A percentile compares a stretch with the other conserved stretches of the same genome.
Conservation (phyloP, 2,888 invertebrate genomes). For the Himalopsyche kuldschensis region DNA sequence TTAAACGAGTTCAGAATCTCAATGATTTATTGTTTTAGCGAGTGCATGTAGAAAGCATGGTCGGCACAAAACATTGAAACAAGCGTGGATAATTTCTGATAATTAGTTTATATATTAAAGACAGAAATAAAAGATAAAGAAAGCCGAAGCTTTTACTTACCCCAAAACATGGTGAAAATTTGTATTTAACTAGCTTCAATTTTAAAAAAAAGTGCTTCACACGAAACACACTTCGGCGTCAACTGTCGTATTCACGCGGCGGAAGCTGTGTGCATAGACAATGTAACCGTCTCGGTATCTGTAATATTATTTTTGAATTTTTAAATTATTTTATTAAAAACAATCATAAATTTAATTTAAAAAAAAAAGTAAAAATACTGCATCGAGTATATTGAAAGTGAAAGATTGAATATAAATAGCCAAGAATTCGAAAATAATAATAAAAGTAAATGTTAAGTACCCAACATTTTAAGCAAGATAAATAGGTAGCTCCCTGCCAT, state of each 20-base stretch:
- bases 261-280: constrained; percentile 45
- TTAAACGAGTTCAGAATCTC: not conserved
- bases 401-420: no score
- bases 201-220: not conserved
- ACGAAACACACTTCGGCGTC: constrained; percentile 58
- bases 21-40: not conserved
- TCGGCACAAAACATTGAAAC: not conserved
- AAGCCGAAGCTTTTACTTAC: not conserved
- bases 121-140: not conserved
- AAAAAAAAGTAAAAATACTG: no score
- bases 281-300: no score
- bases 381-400: no score
- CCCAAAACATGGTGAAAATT: not conserved
- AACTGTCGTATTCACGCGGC: constrained; percentile 50
- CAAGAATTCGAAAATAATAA: no score
- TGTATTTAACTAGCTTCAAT: not conserved
- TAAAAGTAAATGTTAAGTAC: no score
- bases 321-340: no score
- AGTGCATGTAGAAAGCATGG: not conserved
- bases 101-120: not conserved
- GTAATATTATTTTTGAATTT: no score
- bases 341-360: no score
- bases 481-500: no score
- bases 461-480: no score
- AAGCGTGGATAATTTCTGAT: not conserved